These are phyloP conservation scores for Drosophila nannoptera DNA, from an alignment of 1,140 invertebrate genomes.

Conservation along the genomic window DNA sequence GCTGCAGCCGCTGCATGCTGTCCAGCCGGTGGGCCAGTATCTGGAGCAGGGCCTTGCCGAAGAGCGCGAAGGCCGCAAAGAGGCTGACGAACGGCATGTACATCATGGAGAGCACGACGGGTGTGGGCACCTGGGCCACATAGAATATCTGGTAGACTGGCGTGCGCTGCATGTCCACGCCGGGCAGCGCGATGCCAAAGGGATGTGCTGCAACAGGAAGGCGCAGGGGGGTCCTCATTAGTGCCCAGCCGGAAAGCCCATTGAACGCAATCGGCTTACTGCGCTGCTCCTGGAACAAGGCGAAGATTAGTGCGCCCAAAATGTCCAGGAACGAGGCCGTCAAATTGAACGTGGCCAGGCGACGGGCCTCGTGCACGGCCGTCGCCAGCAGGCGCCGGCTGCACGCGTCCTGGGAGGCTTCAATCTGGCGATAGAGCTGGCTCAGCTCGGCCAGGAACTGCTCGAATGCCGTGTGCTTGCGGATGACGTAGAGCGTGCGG, in stretches of 20 bases:
- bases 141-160: slow-evolving; percentile 70
- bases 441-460: slow-evolving; percentile 49
- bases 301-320: slow-evolving; percentile 52
- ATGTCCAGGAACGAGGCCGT: slow-evolving; percentile 64
- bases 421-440: slow-evolving; percentile 46
- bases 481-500: slow-evolving; percentile 65
- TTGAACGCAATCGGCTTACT: slow-evolving; percentile 33
- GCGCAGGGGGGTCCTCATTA: background rate
- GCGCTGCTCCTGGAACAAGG: slow-evolving; percentile 52
- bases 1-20: slow-evolving; percentile 20
- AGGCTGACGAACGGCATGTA: slow-evolving; percentile 77
- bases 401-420: slow-evolving; percentile 24
- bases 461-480: slow-evolving; percentile 54
- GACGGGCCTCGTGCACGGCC: slow-evolving; percentile 40
- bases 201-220: slow-evolving; percentile 57
- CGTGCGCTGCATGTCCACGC: slow-evolving; percentile 53
- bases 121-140: slow-evolving; percentile 56
- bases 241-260: background rate
- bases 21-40: slow-evolving; percentile 55
- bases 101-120: slow-evolving; percentile 58
- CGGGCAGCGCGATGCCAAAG: slow-evolving; percentile 63
- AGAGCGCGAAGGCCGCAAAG: slow-evolving; percentile 70
- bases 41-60: slow-evolving; percentile 60
- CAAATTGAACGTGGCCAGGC: slow-evolving; percentile 64
- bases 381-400: slow-evolving; percentile 24